A percentile compares a stretch with the other conserved stretches of the same genome.
Evolutionary conservation across 2,797 vertebrate species (phyloP).

Genomic region (Rhinoraja longicauda): DNA sequence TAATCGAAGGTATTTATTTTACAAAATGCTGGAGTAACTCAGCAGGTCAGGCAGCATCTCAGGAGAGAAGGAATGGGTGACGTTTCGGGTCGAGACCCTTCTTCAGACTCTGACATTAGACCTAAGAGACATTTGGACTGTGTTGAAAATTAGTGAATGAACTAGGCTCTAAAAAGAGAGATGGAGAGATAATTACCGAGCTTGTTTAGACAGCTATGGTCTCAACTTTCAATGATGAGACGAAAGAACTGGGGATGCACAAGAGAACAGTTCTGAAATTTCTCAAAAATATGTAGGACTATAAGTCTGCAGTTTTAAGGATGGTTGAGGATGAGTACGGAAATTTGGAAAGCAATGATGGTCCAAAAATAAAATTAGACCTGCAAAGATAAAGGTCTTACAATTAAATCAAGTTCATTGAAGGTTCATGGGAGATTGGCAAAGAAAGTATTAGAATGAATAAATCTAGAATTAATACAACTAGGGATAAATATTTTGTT

Average conservation of each 20-base stretch:
- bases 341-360: neutral
- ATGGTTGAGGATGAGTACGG: neutral
- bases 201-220: neutral
- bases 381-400: neutral
- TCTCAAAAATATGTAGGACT: neutral
- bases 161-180: neutral
- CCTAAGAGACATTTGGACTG: neutral
- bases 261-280: neutral
- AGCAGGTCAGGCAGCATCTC: too few species aligned
- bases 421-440: neutral
- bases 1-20: too few species aligned
- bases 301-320: neutral
- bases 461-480: neutral
- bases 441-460: neutral
- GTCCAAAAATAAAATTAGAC: neutral
- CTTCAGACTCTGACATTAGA: too few species aligned
- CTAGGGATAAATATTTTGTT: neutral
- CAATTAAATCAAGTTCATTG: neutral
- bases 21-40: too few species aligned
- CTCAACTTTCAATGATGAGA: neutral
- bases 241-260: neutral
- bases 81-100: too few species aligned
- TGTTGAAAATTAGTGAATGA: neutral
- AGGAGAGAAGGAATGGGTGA: too few species aligned
- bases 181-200: neutral